Conservation (phyloP, 2,888 invertebrate genomes). For the Cryptocephalus primarius region DNA sequence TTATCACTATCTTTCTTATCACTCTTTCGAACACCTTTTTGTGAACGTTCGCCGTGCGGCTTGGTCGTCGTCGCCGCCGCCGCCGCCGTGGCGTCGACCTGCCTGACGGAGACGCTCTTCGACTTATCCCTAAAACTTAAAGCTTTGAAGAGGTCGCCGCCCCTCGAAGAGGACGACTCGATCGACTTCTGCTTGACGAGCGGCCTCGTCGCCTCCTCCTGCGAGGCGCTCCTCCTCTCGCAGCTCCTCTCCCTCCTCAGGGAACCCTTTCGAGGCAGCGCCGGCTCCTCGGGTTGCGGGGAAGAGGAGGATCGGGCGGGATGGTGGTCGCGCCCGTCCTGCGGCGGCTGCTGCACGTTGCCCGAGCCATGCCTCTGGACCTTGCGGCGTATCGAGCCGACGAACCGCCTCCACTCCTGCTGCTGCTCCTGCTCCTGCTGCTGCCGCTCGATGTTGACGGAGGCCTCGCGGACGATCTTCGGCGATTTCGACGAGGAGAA, state of each 20-base stretch:
- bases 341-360: conserved; percentile 3
- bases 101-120: conserved; percentile 27
- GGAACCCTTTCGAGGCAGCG: conserved; percentile 34
- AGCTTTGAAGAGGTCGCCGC: conserved; percentile 23
- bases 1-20: conserved; percentile 28
- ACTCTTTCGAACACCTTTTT: conserved; percentile 34
- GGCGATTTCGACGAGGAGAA: conserved; percentile 27
- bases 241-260: conserved; percentile 24
- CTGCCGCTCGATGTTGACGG: conserved; percentile 27
- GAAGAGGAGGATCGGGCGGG: conserved; percentile 7
- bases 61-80: conserved; percentile 14
- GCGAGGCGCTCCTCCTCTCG: conserved; percentile 15
- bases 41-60: conserved; percentile 2
- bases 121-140: conserved; percentile 30
- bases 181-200: conserved; percentile 32
- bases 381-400: conserved; percentile 37
- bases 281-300: conserved; percentile 21
- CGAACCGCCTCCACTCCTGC: conserved; percentile 23
- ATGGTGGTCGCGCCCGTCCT: conserved; percentile 5
- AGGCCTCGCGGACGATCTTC: conserved; percentile 32
- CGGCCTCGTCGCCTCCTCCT: conserved; percentile 28
- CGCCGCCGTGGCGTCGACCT: conserved; percentile 23
- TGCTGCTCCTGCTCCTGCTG: conserved; percentile 11
- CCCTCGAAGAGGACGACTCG: conserved; percentile 17
- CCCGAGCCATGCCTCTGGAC: conserved; percentile 35